Base-by-base conservation (phyloP, 1,140 invertebrate species). In the Drosophila lini region DNA sequence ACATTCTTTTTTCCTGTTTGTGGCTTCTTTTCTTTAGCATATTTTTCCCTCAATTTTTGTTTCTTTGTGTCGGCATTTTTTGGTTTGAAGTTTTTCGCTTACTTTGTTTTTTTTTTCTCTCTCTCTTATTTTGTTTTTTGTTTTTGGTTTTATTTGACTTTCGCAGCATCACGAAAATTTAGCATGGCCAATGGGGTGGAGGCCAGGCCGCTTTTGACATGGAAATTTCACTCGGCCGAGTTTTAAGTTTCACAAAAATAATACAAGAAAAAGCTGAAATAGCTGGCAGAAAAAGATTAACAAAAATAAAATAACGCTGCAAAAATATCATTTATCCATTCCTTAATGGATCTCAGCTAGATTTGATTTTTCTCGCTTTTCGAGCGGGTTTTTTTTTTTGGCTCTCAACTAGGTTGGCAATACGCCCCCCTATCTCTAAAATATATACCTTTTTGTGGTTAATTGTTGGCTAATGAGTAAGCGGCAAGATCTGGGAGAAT, bases 121-220 rank as follows among this genome's bases (percentile, higher is more conserved):
- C 13, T 7, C 15, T 45, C 11, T 10, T 44, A 10, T 41, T 50
- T 40, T 38, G 16, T 36, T 22, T 34, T 31, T 48, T n/a, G 19
- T 56, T 61, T 56, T 57, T 41, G 52, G 38, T 60, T 81, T 74
- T 78, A 78, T 82, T 82, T 82, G 80, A 82, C 75, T 82, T 82
- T 82, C 60, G 80, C 80, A 82, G 80, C 80, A 79, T 82, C 80
- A 82, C 80, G 80, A 82, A 82, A 79, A 82, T 82, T 78, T 82
- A 78, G 75, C 80, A 79, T 81, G 73, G 68, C 79, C 68, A 81
- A 81, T 81, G 80, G 59, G 74, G 74, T 77, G 79, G 67, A 82
- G 62, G 78, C 68, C 78, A 64, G 58, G 55, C 28, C 42, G 74
- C 57, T 73, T 77, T 81, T 81, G 74, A 78, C 79, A 78, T 81